These are phyloP conservation scores for Coelopa pilipes DNA, from an alignment of 2,888 invertebrate genomes.

Conservation along the genomic window DNA sequence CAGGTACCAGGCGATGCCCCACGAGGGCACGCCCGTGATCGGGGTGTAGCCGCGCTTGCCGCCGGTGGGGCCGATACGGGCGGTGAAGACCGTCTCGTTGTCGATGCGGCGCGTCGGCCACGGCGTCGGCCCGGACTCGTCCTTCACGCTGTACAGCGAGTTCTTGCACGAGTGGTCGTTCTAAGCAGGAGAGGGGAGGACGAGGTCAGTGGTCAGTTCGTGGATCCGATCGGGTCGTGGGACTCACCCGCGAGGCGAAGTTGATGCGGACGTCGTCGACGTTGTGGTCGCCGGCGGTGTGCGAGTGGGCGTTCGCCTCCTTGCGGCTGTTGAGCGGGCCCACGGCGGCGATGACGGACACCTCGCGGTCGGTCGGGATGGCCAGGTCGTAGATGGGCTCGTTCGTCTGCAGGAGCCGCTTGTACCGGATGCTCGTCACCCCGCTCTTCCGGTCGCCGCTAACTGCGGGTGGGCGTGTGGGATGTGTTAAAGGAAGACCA, in stretches of 20 bases:
- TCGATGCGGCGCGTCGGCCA: constrained; percentile 78
- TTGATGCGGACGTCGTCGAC: constrained; percentile 79
- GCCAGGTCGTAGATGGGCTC: constrained; percentile 79
- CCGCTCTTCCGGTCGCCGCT: constrained; percentile 82
- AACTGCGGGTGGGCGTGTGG: constrained; percentile 63
- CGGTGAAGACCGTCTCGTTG: constrained; percentile 75
- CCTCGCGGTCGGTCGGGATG: constrained; percentile 75
- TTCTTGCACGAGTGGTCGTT: constrained; percentile 80
- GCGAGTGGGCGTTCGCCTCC: constrained; percentile 86
- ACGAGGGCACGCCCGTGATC: constrained; percentile 83
- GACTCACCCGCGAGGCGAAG: constrained; percentile 73
- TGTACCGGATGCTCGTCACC: constrained; percentile 83
- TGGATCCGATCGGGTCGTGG: neutral
- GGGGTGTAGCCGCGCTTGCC: constrained; percentile 83
- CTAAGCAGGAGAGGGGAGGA: constrained; percentile 52
- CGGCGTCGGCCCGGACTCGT: constrained; percentile 72
- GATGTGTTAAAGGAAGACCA: no score
- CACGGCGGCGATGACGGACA: constrained; percentile 88
- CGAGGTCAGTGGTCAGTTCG: neutral
- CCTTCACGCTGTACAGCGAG: constrained; percentile 73
- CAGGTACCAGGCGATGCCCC: constrained; percentile 94
- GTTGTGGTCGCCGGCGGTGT: constrained; percentile 63
- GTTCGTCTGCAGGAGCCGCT: constrained; percentile 79
- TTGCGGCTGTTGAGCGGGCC: constrained; percentile 82
- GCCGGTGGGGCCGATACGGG: constrained; percentile 85